Evolutionary conservation across 2,888 invertebrate genomes (phyloP).

Genomic region (Eilema depressum): DNA sequence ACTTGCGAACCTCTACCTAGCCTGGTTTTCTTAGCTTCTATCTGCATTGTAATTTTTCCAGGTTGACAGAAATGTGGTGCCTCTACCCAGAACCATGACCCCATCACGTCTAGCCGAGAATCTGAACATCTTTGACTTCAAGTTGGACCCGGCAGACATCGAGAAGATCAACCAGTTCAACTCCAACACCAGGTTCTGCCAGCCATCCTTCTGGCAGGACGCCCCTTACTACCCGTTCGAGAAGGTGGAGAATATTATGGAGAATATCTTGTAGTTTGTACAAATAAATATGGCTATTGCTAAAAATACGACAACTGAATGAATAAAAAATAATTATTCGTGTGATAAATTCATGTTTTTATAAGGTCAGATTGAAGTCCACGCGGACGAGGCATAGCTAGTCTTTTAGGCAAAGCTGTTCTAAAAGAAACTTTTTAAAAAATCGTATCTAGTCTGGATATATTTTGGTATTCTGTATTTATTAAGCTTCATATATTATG

Average conservation of each 20-base stretch:
- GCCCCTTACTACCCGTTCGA: constrained; percentile 79
- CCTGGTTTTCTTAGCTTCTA: not conserved
- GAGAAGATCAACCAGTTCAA: constrained; percentile 61
- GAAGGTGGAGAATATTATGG: constrained; percentile 63
- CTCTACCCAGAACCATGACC: constrained; percentile 71
- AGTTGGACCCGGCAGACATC: constrained; percentile 65
- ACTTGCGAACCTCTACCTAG: too few species aligned
- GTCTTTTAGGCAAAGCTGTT: too few species aligned
- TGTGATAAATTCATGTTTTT: too few species aligned
- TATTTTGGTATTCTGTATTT: too few species aligned
- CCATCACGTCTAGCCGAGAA: constrained; percentile 67
- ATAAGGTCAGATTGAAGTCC: too few species aligned
- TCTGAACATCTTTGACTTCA: constrained; percentile 76
- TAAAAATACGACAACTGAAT: too few species aligned
- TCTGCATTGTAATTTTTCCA: constrained; percentile 48
- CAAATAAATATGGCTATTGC: too few species aligned
- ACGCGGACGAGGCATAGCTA: too few species aligned
- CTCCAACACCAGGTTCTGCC: constrained; percentile 58
- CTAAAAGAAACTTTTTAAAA: too few species aligned
- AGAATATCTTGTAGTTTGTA: constrained; percentile 60
- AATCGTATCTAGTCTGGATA: too few species aligned
- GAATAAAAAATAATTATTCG: too few species aligned
- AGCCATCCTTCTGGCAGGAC: constrained; percentile 79
- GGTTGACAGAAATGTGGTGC: constrained; percentile 77
- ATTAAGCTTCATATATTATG: too few species aligned